Evolutionary conservation across 2,113 vertebrate genomes (phyloP).

Genomic region (Xenus cinereus): DNA sequence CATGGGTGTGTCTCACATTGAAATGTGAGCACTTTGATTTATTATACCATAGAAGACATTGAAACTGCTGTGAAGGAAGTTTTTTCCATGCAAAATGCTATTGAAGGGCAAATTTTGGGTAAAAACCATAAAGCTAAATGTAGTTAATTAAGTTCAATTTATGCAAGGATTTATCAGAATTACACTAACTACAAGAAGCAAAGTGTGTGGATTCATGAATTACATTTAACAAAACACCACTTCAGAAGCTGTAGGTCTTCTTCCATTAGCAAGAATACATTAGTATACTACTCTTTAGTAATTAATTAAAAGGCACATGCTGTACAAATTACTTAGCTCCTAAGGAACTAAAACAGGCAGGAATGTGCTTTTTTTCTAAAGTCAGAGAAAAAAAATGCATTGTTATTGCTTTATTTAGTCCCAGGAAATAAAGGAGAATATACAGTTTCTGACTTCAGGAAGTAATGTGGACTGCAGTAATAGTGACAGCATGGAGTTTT

Average conservation of each 20-base stretch:
- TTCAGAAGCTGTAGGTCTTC: neutral
- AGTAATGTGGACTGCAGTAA: neutral
- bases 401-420: neutral
- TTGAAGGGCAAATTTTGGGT: neutral
- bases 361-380: neutral
- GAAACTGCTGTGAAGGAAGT: neutral
- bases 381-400: neutral
- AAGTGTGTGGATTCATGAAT: neutral
- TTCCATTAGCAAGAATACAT: neutral
- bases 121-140: neutral
- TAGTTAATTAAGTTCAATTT: neutral
- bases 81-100: neutral
- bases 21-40: neutral
- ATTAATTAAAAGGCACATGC: slow-evolving; percentile 11
- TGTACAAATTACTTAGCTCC: neutral
- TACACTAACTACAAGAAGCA: neutral
- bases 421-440: neutral
- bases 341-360: neutral
- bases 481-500: neutral
- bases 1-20: neutral
- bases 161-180: neutral
- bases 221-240: neutral
- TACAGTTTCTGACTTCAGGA: neutral
- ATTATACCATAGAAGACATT: neutral
- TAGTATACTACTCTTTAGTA: neutral